Evolutionary conservation across 1,140 invertebrate species (phyloP).

Genomic region (Nomia melanderi): DNA sequence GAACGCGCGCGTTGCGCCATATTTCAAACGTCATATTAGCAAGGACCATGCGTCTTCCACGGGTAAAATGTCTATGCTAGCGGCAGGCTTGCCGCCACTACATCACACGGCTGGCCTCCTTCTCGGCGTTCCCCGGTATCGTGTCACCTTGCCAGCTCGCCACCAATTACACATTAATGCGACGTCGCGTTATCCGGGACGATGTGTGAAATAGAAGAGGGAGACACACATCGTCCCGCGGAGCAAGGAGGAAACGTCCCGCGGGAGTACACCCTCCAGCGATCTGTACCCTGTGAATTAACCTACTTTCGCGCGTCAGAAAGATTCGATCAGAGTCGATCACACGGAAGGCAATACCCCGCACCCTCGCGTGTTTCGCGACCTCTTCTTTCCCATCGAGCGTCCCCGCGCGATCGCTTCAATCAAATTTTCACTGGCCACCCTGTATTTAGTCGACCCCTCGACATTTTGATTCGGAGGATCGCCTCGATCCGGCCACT

Average conservation of each 20-base stretch:
- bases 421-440: background rate
- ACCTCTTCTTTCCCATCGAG: background rate
- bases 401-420: background rate
- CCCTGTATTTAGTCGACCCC: too few species aligned
- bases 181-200: constrained; percentile 64
- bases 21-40: constrained; percentile 78
- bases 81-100: constrained; percentile 64
- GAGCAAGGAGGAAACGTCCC: constrained; percentile 34
- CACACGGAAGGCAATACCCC: constrained; percentile 41
- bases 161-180: constrained; percentile 74
- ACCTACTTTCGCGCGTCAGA: constrained; percentile 61
- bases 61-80: constrained; percentile 73
- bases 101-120: constrained; percentile 65
- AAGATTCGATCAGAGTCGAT: constrained; percentile 54
- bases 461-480: too few species aligned
- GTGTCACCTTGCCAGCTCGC: constrained; percentile 61
- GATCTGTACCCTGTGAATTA: constrained; percentile 67
- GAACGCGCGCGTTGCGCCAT: constrained; percentile 69
- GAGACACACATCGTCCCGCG: background rate
- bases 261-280: constrained; percentile 57
- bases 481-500: too few species aligned
- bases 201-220: constrained; percentile 50
- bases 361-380: constrained; percentile 43
- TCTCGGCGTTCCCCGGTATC: constrained; percentile 60
- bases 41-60: constrained; percentile 73